These are phyloP conservation scores for Xiphophorus hellerii DNA, from an alignment of 2,113 vertebrate genomes.

Conservation along the genomic window DNA sequence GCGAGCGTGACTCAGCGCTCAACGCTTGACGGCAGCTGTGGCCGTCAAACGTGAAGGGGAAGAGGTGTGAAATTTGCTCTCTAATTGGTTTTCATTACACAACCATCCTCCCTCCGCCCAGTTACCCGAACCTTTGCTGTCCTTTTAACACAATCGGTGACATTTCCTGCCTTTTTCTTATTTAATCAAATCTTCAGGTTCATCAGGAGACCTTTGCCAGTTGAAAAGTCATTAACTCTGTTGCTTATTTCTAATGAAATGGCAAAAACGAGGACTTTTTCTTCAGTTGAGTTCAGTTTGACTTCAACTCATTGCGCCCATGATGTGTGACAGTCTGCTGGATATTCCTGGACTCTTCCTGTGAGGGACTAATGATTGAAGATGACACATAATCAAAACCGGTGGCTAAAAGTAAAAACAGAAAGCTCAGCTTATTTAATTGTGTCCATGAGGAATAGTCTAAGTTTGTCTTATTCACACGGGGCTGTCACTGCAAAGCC, in stretches of 20 bases:
- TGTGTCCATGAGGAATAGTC: constrained; percentile 43
- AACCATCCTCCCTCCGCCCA: neutral
- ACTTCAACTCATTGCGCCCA: constrained; percentile 1
- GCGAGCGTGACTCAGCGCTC: constrained; percentile 24
- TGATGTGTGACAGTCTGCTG: constrained; percentile 20
- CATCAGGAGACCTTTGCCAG: neutral
- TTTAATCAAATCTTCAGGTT: neutral
- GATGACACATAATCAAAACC: constrained; percentile 45
- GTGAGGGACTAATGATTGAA: constrained; percentile 8
- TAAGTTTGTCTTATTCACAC: constrained; percentile 30
- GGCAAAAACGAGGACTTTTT: neutral
- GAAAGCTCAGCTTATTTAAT: constrained; percentile 28
- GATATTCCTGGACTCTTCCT: constrained; percentile 33
- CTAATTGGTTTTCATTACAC: constrained; percentile 54
- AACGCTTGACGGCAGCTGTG: constrained; percentile 42
- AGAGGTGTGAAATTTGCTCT: constrained; percentile 49
- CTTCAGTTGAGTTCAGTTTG: constrained; percentile 5
- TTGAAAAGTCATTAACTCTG: neutral
- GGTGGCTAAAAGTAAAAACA: constrained; percentile 13
- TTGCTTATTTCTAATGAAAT: neutral
- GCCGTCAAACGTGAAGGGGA: constrained; percentile 12
- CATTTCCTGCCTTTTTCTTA: constrained; percentile 11
- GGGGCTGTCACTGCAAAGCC: constrained; percentile 28
- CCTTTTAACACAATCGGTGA: constrained; percentile 29
- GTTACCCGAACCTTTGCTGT: constrained; percentile 1